phyloP scores from a whole-genome alignment of 2,888 invertebrate species.

The Oxytorus armatus region DNA sequence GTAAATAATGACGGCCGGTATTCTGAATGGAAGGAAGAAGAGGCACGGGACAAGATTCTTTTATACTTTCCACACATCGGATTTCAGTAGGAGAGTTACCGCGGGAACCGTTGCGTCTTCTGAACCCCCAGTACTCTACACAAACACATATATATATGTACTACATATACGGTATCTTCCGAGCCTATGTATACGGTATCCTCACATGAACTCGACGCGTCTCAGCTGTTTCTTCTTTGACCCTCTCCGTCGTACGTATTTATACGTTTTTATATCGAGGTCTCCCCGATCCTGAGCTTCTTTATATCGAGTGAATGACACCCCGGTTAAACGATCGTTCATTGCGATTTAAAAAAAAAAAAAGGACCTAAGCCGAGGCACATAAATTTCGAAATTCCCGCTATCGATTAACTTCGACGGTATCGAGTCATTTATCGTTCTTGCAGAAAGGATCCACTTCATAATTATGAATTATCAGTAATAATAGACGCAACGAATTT shows the following conservation, averaged over 20 bases:
- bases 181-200: slow-evolving; percentile 69
- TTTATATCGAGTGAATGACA: slow-evolving; percentile 1
- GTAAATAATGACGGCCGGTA: slow-evolving; percentile 67
- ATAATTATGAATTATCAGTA: too few relatives aligned
- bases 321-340: background rate
- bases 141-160: slow-evolving; percentile 5
- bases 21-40: slow-evolving; percentile 77
- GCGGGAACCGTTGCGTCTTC: slow-evolving; percentile 66
- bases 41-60: slow-evolving; percentile 82
- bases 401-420: too few relatives aligned
- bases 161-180: slow-evolving; percentile 68
- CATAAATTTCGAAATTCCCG: too few relatives aligned
- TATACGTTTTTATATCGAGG: background rate
- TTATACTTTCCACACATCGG: slow-evolving; percentile 70
- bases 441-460: too few relatives aligned
- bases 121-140: too few relatives aligned
- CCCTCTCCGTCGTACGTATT: slow-evolving; percentile 24
- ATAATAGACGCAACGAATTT: too few relatives aligned
- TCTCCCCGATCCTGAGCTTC: slow-evolving; percentile 36
- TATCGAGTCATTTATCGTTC: too few relatives aligned
- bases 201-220: slow-evolving; percentile 78
- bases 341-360: too few relatives aligned
- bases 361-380: too few relatives aligned
- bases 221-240: slow-evolving; percentile 80
- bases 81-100: slow-evolving; percentile 56